A percentile compares a stretch with the other conserved stretches of the same genome.
phyloP scores from a whole-genome alignment of 1,140 invertebrate species.

The Aphelenchoides besseyi region DNA sequence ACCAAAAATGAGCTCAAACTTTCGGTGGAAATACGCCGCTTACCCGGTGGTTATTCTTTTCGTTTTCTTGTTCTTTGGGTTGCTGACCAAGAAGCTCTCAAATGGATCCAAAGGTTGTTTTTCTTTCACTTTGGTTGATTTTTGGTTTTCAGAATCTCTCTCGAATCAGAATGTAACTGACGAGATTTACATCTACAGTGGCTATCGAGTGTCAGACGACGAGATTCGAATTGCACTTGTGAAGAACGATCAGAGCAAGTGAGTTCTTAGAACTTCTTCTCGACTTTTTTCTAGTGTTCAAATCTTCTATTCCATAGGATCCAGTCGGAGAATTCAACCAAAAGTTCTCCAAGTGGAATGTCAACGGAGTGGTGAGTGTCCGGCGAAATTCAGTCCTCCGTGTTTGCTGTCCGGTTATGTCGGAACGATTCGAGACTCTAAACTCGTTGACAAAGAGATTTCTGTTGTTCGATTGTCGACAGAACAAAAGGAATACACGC shows the following conservation, averaged over 20 bases:
- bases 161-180: neutral
- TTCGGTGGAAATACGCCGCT: neutral
- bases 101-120: neutral
- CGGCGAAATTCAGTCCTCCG: neutral
- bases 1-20: neutral
- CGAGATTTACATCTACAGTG: slow-evolving; percentile 13
- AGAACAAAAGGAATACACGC: neutral
- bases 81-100: neutral
- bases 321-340: neutral
- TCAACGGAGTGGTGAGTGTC: slow-evolving; percentile 21
- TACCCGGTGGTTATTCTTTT: neutral
- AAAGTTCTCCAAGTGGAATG: slow-evolving; percentile 3
- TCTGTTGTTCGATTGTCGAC: neutral
- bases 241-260: neutral
- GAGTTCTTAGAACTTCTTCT: neutral
- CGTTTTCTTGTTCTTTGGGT: neutral
- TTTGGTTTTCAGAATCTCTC: neutral
- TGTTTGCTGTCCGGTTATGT: slow-evolving; percentile 24
- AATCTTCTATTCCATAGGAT: neutral
- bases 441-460: neutral
- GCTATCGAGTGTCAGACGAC: slow-evolving; percentile 22
- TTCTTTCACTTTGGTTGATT: neutral
- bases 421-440: slow-evolving; percentile 11
- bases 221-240: slow-evolving; percentile 23
- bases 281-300: neutral